phyloP scores from a whole-genome alignment of 2,888 invertebrate species.

The Coelogynopora nodosa region DNA sequence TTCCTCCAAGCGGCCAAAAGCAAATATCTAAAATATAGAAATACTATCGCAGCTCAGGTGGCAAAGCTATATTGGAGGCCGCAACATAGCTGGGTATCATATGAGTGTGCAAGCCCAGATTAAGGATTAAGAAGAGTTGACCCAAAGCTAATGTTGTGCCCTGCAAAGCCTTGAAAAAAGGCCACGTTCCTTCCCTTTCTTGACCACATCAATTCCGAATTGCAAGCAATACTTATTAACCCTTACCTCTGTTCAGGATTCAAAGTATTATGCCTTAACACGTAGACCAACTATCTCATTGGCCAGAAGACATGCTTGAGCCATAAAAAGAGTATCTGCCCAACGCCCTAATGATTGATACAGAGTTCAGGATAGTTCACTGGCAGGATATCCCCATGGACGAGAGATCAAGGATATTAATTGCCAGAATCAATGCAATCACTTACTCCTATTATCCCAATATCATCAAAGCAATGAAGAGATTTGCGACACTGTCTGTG shows the following conservation, averaged over 20 bases:
- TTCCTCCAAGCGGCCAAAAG: no score
- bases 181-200: not conserved
- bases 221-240: not conserved
- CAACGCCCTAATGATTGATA: not conserved
- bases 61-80: no score
- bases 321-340: not conserved
- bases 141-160: no score
- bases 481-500: not conserved
- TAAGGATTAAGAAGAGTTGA: no score
- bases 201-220: not conserved
- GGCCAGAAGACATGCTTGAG: not conserved
- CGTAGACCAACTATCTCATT: not conserved
- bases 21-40: no score
- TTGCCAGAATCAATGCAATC: not conserved
- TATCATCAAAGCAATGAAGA: not conserved
- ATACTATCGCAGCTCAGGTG: no score
- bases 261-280: not conserved
- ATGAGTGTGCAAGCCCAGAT: no score
- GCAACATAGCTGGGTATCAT: no score
- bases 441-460: not conserved
- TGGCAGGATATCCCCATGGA: not conserved
- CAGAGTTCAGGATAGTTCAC: not conserved
- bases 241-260: not conserved
- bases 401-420: not conserved
- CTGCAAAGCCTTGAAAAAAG: not conserved